A percentile compares a stretch with the other conserved stretches of the same genome.
These are phyloP conservation scores for Nomia melanderi DNA, from an alignment of 1,140 invertebrate species.

Conservation along the genomic window DNA sequence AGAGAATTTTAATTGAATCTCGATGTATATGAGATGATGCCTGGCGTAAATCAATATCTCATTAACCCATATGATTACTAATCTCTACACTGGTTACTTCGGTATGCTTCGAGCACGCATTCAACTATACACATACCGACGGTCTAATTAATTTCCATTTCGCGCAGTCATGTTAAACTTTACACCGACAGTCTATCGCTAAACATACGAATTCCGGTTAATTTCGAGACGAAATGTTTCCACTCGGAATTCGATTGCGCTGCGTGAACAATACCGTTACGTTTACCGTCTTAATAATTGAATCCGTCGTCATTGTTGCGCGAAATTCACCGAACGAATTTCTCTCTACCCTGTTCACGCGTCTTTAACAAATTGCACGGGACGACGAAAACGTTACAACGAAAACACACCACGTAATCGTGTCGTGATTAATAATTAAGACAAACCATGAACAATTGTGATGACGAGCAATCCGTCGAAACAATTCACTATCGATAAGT, in stretches of 20 bases:
- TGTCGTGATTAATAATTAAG: constrained; percentile 14
- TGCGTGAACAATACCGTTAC: background rate
- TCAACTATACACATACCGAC: constrained; percentile 8
- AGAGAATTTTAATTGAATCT: background rate
- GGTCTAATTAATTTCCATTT: constrained; percentile 45
- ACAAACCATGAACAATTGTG: background rate
- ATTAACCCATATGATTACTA: constrained; percentile 20
- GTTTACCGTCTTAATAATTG: constrained; percentile 12
- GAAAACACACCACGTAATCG: too few species aligned
- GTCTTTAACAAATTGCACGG: background rate
- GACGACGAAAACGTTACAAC: background rate
- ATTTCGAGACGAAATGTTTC: constrained; percentile 31
- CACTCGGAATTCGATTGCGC: constrained; percentile 17
- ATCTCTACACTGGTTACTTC: background rate
- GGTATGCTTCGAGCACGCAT: background rate
- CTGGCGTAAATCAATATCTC: background rate
- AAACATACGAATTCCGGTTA: constrained; percentile 30
- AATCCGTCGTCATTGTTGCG: background rate
- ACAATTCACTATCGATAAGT: background rate
- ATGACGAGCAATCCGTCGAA: background rate
- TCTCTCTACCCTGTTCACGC: background rate
- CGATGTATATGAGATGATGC: background rate
- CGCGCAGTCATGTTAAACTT: constrained; percentile 15
- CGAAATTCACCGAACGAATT: background rate
- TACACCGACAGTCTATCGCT: background rate